phyloP scores from a whole-genome alignment of 2,888 invertebrate species.

The Atrina japonica region DNA sequence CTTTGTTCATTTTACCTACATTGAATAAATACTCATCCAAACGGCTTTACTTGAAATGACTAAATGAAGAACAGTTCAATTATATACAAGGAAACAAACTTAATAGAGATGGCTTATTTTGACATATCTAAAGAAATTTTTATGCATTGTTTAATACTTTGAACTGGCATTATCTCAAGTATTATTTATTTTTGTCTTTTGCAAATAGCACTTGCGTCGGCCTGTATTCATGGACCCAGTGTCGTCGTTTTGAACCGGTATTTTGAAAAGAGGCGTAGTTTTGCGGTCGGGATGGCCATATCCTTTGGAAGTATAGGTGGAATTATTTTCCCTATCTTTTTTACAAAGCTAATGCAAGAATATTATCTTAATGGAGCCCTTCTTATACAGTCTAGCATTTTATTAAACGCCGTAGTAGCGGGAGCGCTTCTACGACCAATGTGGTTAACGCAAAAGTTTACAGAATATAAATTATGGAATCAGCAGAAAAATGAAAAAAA shows the following conservation, averaged over 20 bases:
- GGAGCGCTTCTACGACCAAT: constrained; percentile 25
- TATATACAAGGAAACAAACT: too few relatives aligned
- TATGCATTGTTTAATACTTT: too few relatives aligned
- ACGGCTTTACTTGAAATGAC: too few relatives aligned
- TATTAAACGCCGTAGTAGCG: constrained; percentile 18
- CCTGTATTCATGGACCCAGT: constrained; percentile 24
- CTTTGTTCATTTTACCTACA: too few relatives aligned
- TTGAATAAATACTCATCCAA: too few relatives aligned
- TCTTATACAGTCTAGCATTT: constrained; percentile 19
- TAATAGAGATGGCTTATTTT: too few relatives aligned
- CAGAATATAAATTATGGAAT: background rate
- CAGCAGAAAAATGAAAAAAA: background rate
- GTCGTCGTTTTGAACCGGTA: constrained; percentile 28
- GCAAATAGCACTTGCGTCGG: constrained; percentile 21
- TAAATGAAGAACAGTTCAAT: too few relatives aligned
- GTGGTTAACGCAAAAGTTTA: background rate
- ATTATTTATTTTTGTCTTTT: too few relatives aligned
- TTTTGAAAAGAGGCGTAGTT: constrained; percentile 28
- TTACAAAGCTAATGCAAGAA: constrained; percentile 10
- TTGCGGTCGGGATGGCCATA: constrained; percentile 23
- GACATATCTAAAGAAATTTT: too few relatives aligned
- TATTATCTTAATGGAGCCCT: constrained; percentile 25
- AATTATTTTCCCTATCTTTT: constrained; percentile 21
- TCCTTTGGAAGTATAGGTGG: constrained; percentile 27
- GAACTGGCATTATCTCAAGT: too few relatives aligned